Base-by-base conservation (phyloP, 2,888 invertebrate species). In the Eupithecia exiguata region DNA sequence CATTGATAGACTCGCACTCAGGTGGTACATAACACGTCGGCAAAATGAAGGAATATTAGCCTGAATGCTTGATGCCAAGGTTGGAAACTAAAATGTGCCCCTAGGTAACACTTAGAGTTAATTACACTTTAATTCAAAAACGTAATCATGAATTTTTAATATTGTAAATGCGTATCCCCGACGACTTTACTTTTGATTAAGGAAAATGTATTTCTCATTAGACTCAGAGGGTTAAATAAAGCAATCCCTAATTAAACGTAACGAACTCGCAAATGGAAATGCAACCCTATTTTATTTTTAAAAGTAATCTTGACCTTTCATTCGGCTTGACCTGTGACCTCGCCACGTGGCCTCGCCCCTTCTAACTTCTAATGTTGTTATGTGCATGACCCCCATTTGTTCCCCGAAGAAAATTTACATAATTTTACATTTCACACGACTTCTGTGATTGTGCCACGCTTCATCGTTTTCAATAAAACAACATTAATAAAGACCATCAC, bases 301-400 rank as follows among this genome's bases (percentile, higher is more conserved):
- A 81, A 84, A 80, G 85, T 78, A 84, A 83, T 82, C 84, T 87
- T 89, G 88, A 90, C 88, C 89, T 90, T 89, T 88, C 81, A 82
- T 71, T 63, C 81, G 83, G 82, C 84, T 82, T 87, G 89, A 91
- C 89, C 90, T 87, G 83, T 89, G 89, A 91, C 91, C 91, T 87
- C 79, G 72, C 88, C 92, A 91, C 93, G 92, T 92, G 93, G 90
- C 82, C 79, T 78, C 81, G 74, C 82, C 80, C 80, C 83, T 82
- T 79, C 81, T 80, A 78, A 77, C 78, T 81, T 79, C 81, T 84
- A 81, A 83, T 82, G 82, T 30, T 1, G 2, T 79, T 82, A 79
- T 79, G 76, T 76, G 75, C 76, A 70, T 83, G 83, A 86, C 87
- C 89, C 88, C 82, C 80, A 83, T 86, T 86, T 85, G 82, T 88